These are phyloP conservation scores for Erebia ligea DNA, from an alignment of 2,888 invertebrate genomes.

Conservation along the genomic window DNA sequence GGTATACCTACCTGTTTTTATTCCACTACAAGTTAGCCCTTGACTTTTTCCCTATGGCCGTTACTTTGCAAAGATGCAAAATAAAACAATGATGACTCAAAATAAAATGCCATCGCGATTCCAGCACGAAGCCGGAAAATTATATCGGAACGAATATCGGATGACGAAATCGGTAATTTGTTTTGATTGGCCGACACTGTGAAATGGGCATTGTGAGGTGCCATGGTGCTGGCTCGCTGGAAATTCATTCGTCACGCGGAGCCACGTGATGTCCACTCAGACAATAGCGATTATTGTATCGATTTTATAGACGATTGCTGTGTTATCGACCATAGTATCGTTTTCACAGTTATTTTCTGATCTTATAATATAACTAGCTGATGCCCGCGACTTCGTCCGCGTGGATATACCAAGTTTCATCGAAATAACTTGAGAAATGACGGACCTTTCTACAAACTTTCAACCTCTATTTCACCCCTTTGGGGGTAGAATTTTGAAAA, in stretches of 20 bases:
- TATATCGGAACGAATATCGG: constrained; percentile 77
- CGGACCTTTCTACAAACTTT: no score
- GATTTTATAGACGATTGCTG: constrained; percentile 21
- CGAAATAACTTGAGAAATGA: no score
- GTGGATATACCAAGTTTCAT: no score
- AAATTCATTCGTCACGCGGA: constrained; percentile 67
- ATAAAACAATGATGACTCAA: constrained; percentile 6
- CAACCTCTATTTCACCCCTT: no score
- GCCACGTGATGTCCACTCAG: constrained; percentile 53
- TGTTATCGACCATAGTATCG: no score
- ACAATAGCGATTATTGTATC: constrained; percentile 33
- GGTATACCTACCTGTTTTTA: neutral
- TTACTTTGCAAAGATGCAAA: neutral
- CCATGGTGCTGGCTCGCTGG: constrained; percentile 46
- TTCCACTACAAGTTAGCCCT: neutral
- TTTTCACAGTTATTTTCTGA: no score
- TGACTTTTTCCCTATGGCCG: no score
- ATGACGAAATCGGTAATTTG: constrained; percentile 72
- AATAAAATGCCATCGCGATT: constrained; percentile 47
- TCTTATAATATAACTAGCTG: no score
- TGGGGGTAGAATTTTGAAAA: no score
- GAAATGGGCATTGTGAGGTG: constrained; percentile 64
- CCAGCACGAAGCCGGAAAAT: constrained; percentile 62
- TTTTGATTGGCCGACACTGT: constrained; percentile 70
- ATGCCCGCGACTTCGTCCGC: no score